Evolutionary conservation across 2,888 invertebrate species (phyloP).

Genomic region (Rhogogaster chlorosoma): DNA sequence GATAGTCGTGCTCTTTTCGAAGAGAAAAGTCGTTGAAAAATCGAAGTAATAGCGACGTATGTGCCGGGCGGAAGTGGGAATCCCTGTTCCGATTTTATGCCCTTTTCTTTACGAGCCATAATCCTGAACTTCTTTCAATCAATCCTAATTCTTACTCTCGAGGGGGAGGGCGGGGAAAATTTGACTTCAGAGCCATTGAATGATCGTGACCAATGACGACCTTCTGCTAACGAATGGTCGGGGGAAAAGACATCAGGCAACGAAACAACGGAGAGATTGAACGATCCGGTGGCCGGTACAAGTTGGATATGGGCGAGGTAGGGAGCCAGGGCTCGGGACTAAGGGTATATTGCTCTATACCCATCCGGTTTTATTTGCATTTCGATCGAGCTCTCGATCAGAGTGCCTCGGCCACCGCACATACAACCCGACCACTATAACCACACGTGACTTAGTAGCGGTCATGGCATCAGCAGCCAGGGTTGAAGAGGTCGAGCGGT

Average conservation of each 20-base stretch:
- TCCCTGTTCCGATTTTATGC: conserved; percentile 35
- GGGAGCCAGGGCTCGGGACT: background rate
- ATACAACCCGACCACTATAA: conserved; percentile 3
- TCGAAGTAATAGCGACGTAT: conserved; percentile 3
- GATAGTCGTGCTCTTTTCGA: background rate
- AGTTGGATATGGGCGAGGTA: background rate
- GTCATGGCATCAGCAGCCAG: background rate
- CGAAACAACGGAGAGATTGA: conserved; percentile 2
- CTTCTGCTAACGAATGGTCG: background rate
- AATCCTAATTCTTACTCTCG: background rate
- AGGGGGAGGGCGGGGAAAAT: background rate
- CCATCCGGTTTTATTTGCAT: conserved; percentile 45
- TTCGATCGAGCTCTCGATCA: conserved; percentile 24
- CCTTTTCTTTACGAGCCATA: background rate
- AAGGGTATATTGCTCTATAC: background rate
- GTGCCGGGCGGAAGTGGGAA: background rate
- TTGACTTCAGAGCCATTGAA: background rate
- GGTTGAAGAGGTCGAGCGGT: conserved; percentile 41
- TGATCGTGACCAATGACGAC: background rate
- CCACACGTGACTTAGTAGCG: conserved; percentile 44
- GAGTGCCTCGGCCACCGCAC: background rate
- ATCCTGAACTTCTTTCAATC: conserved; percentile 8
- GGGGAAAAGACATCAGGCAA: background rate
- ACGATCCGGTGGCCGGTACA: background rate
- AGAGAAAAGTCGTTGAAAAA: background rate